phyloP scores from a whole-genome alignment of 2,797 vertebrate genomes.

The Falco cherrug region DNA sequence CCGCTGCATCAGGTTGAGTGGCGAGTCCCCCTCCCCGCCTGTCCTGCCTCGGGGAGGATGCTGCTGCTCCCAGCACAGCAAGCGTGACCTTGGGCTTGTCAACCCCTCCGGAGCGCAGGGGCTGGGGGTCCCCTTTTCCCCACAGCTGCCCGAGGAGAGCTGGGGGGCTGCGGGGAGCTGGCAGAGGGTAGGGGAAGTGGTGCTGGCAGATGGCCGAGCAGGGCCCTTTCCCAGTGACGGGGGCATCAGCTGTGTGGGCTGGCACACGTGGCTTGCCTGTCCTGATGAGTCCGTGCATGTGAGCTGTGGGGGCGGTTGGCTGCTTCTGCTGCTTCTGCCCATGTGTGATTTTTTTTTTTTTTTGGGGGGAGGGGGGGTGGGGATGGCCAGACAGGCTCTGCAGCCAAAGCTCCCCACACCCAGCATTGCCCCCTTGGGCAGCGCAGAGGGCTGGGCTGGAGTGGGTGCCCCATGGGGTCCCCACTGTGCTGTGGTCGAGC shows the following conservation, averaged over 20 bases:
- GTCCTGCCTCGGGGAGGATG: not conserved
- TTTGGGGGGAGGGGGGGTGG: too few relatives aligned
- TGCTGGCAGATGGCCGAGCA: not conserved
- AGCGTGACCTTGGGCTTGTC: not conserved
- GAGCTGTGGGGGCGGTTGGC: not conserved
- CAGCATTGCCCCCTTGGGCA: rapidly evolving
- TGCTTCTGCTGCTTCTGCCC: not conserved
- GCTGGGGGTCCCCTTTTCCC: not conserved
- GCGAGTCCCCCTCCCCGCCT: not conserved
- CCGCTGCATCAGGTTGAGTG: not conserved
- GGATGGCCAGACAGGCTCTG: not conserved
- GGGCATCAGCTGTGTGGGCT: not conserved
- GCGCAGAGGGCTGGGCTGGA: not conserved
- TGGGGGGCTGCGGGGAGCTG: not conserved
- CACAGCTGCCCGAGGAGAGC: rapidly evolving
- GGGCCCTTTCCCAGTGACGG: not conserved
- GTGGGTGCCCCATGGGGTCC: not conserved
- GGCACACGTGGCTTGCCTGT: not conserved
- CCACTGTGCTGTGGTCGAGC: rapidly evolving
- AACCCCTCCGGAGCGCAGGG: rapidly evolving
- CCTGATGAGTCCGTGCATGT: not conserved
- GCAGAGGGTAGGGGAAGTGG: not conserved
- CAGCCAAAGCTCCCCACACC: not conserved
- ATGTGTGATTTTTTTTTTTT: not conserved
- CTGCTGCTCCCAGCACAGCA: not conserved